Evolutionary conservation across 1,140 invertebrate genomes (phyloP), one percentile per base, ranked within the genome.

Genomic region (Lerema accius): DNA sequence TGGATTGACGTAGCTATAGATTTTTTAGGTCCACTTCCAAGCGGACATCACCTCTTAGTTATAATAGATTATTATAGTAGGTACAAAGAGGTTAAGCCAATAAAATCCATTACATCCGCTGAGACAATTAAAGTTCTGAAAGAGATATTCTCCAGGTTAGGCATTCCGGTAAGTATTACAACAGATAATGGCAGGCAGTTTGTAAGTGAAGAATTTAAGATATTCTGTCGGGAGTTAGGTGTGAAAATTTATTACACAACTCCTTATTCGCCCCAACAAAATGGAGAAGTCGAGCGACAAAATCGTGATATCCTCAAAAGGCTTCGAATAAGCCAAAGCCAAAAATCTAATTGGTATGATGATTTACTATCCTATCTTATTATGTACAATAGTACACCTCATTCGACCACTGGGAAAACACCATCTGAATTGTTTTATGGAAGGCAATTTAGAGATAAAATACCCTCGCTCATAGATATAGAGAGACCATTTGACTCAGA

Each of bases 301-400:
- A n/a, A n/a, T n/a, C n/a, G n/a, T n/a, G n/a, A n/a, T n/a, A n/a
- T n/a, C n/a, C n/a, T n/a, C n/a, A n/a, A n/a, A n/a, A n/a, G n/a
- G n/a, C n/a, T n/a, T n/a, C n/a, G n/a, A n/a, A n/a, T n/a, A n/a
- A n/a, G n/a, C n/a, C n/a, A n/a, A 23, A 23, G 19, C 5, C 19
- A 3, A 5, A 23, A 23, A 23, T 45, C 19, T 9, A 40, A 67
- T 35, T 68, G 39, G 56, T 43, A 67, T 49, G 63, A 72, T 32
- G 13, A 0, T 13, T 39, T 72, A 10, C 3, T 9, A 1, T 37
- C 64, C 2, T 76, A 76, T 37, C 9, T 72, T 6, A 58, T 39
- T 0, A 67, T 72, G 67, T 76, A 76, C 32, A 76, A 72, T 63
- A 60, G 46, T 6, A 75, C 66, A 46, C 63, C 67, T 23, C 71